Evolutionary conservation across 2,113 vertebrate genomes (phyloP), one percentile per base, ranked within the genome.

Genomic region (Tyto alba): DNA sequence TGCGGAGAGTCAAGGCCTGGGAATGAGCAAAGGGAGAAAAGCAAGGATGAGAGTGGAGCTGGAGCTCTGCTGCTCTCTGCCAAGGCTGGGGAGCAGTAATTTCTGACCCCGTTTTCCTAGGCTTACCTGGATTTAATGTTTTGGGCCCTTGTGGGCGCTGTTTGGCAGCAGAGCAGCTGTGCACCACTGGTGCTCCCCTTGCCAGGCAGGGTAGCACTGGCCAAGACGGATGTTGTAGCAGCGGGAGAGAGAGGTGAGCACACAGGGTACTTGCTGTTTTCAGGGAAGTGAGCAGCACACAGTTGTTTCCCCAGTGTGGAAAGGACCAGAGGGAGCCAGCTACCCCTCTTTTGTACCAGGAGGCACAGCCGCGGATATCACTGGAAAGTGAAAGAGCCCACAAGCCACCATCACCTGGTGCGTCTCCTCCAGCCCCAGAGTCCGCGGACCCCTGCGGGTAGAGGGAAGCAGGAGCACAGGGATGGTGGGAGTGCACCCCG

Each of bases 1-100:
- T 91, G 67, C 15, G 4, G 53, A 91, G 82, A 95, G 85, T 62
- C 88, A 84, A 85, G 78, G 79, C 40, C 91, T 96, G 91, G 60
- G 88, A 96, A 94, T 91, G 92, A 90, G 92, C 94, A 91, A 95
- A 73, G 50, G 57, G 56, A 79, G 91, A 88, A 81, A 77, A 78
- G 66, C 2, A 9, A 71, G 64, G 59, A 71, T 62, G 59, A 62
- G 60, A 41, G 71, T 0, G 0, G 66, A 79, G 83, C 50, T 10
- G 26, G 43, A 89, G 71, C 63, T 93, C 75, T 67, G 55, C 34
- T 38, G 91, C 38, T 63, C 52, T 73, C 60, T 79, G 90, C 72
- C 59, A 62, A 63, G 40, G 27, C 85, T 71, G 63, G 59, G 32
- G 64, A 85, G 77, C 7, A 3, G 67, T 45, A 57, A 43, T 85